Conservation (phyloP, 1,140 invertebrate genomes). For the Phymorhynchus buccinoides region DNA sequence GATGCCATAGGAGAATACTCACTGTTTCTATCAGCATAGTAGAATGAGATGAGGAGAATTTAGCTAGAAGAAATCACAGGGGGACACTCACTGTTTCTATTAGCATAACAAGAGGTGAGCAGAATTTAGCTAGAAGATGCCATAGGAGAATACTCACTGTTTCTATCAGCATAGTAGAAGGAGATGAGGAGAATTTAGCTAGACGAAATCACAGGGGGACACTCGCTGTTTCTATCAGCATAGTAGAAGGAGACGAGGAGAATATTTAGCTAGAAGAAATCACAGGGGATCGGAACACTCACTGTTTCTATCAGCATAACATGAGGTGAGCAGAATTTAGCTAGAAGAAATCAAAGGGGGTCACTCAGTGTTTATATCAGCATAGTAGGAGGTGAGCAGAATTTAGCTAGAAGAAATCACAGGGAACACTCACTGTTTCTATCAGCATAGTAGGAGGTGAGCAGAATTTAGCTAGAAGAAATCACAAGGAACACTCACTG, state of each 20-base stretch:
- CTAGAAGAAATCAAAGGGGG: too few relatives aligned
- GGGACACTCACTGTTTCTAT: not conserved
- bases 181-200: not conserved
- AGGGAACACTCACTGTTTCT: too few relatives aligned
- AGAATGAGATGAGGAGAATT: not conserved
- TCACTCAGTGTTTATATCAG: too few relatives aligned
- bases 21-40: not conserved
- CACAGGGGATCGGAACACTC: not conserved
- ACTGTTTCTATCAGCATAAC: not conserved
- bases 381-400: too few relatives aligned
- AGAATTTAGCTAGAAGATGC: not conserved
- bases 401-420: too few relatives aligned
- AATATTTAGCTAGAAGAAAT: too few relatives aligned
- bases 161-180: not conserved
- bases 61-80: too few relatives aligned
- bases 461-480: too few relatives aligned
- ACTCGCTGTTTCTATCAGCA: not conserved
- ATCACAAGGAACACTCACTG: too few relatives aligned
- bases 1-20: too few relatives aligned
- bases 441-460: too few relatives aligned
- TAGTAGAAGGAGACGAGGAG: not conserved
- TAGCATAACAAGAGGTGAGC: not conserved
- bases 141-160: not conserved
- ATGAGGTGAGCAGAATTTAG: not conserved
- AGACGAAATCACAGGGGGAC: not conserved